Evolutionary conservation across 2,797 vertebrate genomes (phyloP).

Genomic region (Oreochromis grahami): DNA sequence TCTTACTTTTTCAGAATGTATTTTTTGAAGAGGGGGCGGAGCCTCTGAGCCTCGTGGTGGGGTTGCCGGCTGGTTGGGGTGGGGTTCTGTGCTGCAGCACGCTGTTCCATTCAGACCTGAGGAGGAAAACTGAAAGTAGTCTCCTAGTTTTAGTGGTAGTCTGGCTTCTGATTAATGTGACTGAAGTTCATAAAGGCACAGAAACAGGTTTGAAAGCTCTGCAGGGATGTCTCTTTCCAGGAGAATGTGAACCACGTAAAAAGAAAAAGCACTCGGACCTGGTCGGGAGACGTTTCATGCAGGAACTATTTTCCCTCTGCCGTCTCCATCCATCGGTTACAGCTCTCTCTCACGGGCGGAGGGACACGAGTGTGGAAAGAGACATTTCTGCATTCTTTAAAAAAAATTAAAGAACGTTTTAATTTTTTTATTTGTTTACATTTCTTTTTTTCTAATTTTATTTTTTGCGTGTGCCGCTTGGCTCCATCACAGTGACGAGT

Average conservation of each 20-base stretch:
- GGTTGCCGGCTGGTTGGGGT: background rate
- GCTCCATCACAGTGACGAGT: background rate
- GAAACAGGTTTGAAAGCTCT: background rate
- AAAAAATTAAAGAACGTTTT: accelerated
- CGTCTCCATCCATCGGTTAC: background rate
- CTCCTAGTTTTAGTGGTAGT: background rate
- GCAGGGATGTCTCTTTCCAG: background rate
- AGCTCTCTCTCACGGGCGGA: background rate
- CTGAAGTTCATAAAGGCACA: background rate
- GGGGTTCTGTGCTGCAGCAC: background rate
- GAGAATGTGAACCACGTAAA: background rate
- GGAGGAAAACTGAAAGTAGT: background rate
- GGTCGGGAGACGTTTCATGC: background rate
- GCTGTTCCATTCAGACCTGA: background rate
- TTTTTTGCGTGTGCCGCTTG: background rate
- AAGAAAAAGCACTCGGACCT: background rate
- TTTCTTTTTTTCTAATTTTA: background rate
- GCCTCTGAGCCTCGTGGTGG: background rate
- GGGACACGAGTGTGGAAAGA: accelerated
- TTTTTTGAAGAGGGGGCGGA: background rate
- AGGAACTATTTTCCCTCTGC: background rate
- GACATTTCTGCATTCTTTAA: background rate
- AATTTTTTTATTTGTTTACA: background rate
- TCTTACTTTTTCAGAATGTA: background rate
- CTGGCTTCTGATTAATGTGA: background rate